Base-by-base conservation (phyloP, 2,797 vertebrate genomes). In the Knipowitschia caucasica region DNA sequence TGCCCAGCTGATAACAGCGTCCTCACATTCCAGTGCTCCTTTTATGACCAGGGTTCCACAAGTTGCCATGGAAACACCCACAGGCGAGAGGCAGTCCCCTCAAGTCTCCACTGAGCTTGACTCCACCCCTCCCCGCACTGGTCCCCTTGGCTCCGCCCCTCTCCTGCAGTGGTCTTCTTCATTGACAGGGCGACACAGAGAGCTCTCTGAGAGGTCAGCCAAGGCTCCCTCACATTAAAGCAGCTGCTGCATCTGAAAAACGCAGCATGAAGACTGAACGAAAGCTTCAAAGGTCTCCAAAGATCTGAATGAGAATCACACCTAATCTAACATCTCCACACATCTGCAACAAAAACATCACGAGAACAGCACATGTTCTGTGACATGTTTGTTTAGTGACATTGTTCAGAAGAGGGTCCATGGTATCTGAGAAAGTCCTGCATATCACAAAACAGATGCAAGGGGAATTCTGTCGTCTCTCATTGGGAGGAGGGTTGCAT, bases 11-110 rank as follows among this genome's bases (percentile, higher is more conserved):
- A 44, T 18, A 42, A 11, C 54, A 26, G 59, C 44, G 25, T 50
- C 36, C 18, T 29, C 30, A 29, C 39, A 53, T 49, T 50, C 29
- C 62, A 56, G 59, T 7, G 42, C 59, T 31, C 38, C 57, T 75
- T 71, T 60, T 56, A 55, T 61, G 54, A 52, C 61, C 67, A 79
- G 77, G 52, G 31, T 56, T 64, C 57, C 67, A 61, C 2, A 20
- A 40, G 84, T 88, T 89, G 82, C 84, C 67, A 82, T 82, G 75
- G 88, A 51, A 84, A 86, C 84, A 61, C 62, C 54, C 7, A n/a
- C 20, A 38, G 34, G 44, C 56, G 45, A 59, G 55, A 70, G 50
- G 34, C 55, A 56, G 66, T 75, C 56, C 43, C 51, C 56, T 70
- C 21, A 38, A 17, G 60, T 62, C 52, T 59, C 53, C 9, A 53